These are phyloP conservation scores for Hyperoplus immaculatus DNA, from an alignment of 2,797 vertebrate species.

Conservation along the genomic window DNA sequence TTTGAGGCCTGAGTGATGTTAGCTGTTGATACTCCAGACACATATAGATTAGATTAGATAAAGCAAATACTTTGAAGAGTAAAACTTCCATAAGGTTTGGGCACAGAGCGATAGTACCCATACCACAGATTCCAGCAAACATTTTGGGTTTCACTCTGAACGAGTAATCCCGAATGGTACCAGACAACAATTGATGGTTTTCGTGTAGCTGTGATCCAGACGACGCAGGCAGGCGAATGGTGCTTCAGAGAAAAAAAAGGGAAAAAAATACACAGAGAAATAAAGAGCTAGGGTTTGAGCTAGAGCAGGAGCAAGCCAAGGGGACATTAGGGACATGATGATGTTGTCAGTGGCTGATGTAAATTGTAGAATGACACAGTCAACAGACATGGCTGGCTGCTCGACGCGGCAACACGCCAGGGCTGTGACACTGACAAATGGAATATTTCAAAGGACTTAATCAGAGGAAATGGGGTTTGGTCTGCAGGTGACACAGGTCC, in stretches of 20 bases:
- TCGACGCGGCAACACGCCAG: constrained; percentile 83
- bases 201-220: constrained; percentile 16
- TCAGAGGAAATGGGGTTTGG: constrained; percentile 98
- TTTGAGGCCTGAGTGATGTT: constrained; percentile 77
- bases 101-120: constrained; percentile 12
- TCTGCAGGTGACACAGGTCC: constrained; percentile 92
- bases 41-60: constrained; percentile 31
- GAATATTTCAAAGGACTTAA: constrained; percentile 97
- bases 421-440: constrained; percentile 96
- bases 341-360: constrained; percentile 90
- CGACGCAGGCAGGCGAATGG: constrained; percentile 56
- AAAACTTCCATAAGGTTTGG: constrained; percentile 60
- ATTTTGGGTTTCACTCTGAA: constrained; percentile 42
- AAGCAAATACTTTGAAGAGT: constrained; percentile 36
- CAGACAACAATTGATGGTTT: constrained; percentile 7
- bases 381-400: constrained; percentile 93
- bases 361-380: constrained; percentile 95
- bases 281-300: constrained; percentile 63
- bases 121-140: constrained; percentile 27
- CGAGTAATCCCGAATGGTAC: constrained; percentile 38
- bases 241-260: constrained; percentile 63
- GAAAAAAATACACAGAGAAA: constrained; percentile 49
- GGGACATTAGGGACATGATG: constrained; percentile 89
- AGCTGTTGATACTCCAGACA: constrained; percentile 68
- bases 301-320: constrained; percentile 74